Evolutionary conservation across 2,888 invertebrate genomes (phyloP).

Genomic region (Ceratothoa steindachneri): DNA sequence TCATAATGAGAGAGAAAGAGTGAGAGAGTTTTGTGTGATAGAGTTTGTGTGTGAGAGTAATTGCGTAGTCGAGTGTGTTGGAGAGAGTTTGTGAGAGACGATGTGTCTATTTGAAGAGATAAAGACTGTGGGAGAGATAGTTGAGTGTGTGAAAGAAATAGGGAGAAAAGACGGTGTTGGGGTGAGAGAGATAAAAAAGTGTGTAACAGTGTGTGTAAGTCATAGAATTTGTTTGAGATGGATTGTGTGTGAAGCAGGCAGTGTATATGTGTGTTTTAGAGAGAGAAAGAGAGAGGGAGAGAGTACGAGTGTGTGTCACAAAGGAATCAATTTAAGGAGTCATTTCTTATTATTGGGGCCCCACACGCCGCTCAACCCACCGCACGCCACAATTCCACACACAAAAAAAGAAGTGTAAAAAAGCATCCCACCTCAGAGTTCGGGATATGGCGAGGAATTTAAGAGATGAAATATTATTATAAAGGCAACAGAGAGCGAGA

Average conservation of each 20-base stretch:
- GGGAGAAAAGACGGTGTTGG: no score
- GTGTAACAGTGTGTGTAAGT: neutral
- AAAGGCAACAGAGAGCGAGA: neutral
- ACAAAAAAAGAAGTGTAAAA: neutral
- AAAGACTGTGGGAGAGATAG: no score
- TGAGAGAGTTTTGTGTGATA: no score
- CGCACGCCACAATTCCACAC: neutral
- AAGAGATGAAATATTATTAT: neutral
- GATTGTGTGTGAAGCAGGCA: neutral
- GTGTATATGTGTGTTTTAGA: neutral
- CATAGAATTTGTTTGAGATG: neutral
- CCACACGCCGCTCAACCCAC: neutral
- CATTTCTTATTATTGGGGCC: neutral
- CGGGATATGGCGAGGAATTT: neutral
- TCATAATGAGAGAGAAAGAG: no score
- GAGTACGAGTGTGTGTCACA: neutral
- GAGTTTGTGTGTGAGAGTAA: no score
- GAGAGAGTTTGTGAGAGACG: no score
- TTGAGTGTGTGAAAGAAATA: no score
- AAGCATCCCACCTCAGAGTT: no score
- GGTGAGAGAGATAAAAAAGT: no score
- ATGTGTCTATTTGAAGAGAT: no score
- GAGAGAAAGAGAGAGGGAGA: neutral
- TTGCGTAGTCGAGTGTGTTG: no score
- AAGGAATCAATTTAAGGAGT: neutral